Evolutionary conservation across 2,797 vertebrate genomes (phyloP), one percentile per base, ranked within the genome.

Genomic region (Caiman crocodilus): DNA sequence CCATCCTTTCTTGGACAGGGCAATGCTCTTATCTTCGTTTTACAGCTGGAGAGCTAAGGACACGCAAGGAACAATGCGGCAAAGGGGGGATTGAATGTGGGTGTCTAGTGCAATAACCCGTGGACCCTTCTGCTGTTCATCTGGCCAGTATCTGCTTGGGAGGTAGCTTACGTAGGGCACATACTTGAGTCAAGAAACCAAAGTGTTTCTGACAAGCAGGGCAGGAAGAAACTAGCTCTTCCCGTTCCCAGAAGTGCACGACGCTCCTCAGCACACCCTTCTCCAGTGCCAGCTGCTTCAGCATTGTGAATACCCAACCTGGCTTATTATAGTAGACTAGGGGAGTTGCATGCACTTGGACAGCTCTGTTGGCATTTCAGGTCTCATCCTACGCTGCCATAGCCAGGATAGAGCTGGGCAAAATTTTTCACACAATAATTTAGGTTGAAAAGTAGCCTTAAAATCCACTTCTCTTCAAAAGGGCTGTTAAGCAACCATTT

Each of bases 61-160:
- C 77, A 32, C 59, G 0, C 0, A 0, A 26, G 7, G 2, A 3
- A 12, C 5, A 32, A 89, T 80, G 20, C 28, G 89, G 63, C 63
- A 79, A 75, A 67, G 56, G 5, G 65, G 9, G 56, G 86, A 6
- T 7, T 4, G 56, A 76, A 17, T 73, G 35, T 17, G 9, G 14
- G 3, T 83, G 13, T 13, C 14, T 57, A 79, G 26, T 0, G 0
- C 4, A 5, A 1, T 67, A 42, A 18, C 35, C 76, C 7, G 12
- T 26, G 23, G 2, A 28, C 60, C 17, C 28, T 25, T 14, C 16
- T 35, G 11, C 4, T 71, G 88, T 9, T 63, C 16, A n/a, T 30
- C 75, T 63, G 63, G 23, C 50, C 60, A 65, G 18, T 59, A 50
- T 6, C 28, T 79, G 18, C n/a, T 32, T 58, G 20, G 75, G 63